Conservation (phyloP, 2,888 invertebrate species). For the Spilosoma lubricipeda region DNA sequence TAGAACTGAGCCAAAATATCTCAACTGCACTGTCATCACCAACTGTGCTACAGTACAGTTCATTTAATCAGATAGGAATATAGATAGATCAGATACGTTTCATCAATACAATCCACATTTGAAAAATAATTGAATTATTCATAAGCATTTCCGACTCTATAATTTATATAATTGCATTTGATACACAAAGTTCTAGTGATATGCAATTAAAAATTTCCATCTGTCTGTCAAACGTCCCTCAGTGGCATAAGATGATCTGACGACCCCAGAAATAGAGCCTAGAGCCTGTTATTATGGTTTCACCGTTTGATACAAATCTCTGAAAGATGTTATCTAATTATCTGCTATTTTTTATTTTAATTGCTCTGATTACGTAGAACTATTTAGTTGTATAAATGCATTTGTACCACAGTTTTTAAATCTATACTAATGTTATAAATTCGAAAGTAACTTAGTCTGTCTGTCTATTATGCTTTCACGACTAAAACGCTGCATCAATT, state of each 20-base stretch:
- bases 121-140: constrained; percentile 42
- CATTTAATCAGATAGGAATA: background rate
- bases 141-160: constrained; percentile 47
- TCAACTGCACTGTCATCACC: too few relatives aligned
- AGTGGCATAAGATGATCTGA: constrained; percentile 76
- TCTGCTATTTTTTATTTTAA: constrained; percentile 55
- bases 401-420: background rate
- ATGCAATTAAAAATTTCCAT: constrained; percentile 78
- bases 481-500: too few relatives aligned
- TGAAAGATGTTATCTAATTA: constrained; percentile 59
- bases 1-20: too few relatives aligned
- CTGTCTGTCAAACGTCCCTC: constrained; percentile 80
- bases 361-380: constrained; percentile 32
- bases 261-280: constrained; percentile 55
- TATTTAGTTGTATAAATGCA: constrained; percentile 2
- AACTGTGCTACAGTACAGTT: background rate
- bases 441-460: too few relatives aligned
- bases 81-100: background rate
- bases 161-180: constrained; percentile 63
- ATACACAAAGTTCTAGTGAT: constrained; percentile 59
- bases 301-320: constrained; percentile 47
- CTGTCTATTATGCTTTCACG: too few relatives aligned
- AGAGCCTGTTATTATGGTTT: constrained; percentile 75
- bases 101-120: constrained; percentile 2
- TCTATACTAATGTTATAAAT: too few relatives aligned